Evolutionary conservation across 1,140 invertebrate species (phyloP), one percentile per base, ranked within the genome.

Genomic region (Heliconius eleuchia): DNA sequence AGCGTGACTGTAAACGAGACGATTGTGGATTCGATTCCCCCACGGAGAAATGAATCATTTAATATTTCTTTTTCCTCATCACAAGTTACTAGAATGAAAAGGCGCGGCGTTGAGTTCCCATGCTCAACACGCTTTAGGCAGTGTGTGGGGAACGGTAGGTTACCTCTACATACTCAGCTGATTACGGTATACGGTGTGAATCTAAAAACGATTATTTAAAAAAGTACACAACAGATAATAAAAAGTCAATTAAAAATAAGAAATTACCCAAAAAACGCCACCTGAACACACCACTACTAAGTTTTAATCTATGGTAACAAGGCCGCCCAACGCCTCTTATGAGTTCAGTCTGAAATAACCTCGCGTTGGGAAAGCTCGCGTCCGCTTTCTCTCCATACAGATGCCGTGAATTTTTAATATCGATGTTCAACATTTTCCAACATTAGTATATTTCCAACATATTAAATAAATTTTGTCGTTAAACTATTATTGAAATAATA

Each of bases 341-440:
- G 42, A 42, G 78, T 66, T 84, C 86, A 88, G 87, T 89, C 77
- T 74, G 73, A 75, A 84, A 77, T 73, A 76, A 77, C 77, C 71
- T 30, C 57, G 74, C 76, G 80, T 34, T 30, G 52, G 7, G 78
- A 70, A n/a, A 74, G 80, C 80, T 18, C 85, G 86, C 75, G 80
- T 79, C 34, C 80, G 60, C 70, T 34, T 34, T 11, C n/a, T 77
- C 66, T 27, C 8, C 27, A 66, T 30, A 66, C n/a, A 30, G 27
- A 66, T 66, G 60, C 78, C 86, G 87, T 91, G 84, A 89, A 91
- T 90, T 90, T 87, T 91, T 87, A 90, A 91, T 90, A 81, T 66
- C 82, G 82, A 86, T 82, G 80, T 84, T 84, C 80, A 83, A 82
- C 11, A 66, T 66, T 66, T 66, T 30, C 11, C 9, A 30, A 66